Base-by-base conservation (phyloP, 1,140 invertebrate species). In the Teleopsis dalmanni region DNA sequence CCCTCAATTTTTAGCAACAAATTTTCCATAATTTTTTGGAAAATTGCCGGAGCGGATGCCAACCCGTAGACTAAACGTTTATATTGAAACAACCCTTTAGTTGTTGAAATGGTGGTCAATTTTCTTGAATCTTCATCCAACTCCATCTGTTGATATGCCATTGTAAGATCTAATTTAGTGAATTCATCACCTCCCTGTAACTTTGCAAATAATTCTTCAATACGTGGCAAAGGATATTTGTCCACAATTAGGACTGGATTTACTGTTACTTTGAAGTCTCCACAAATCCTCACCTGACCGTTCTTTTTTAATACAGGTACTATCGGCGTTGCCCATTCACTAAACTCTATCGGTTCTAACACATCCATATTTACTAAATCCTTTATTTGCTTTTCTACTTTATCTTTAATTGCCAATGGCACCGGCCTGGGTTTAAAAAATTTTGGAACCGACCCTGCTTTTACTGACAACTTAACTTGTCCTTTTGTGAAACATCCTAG, bases 91-190 rank as follows among this genome's bases (percentile, higher is more conserved):
- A 55, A 34, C 11, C 56, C 57, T 27, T 40, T 43, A 21, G 34
- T n/a, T 11, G 56, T 58, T 18, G 51, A 58, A 26, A 57, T 58
- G 8, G 48, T 52, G 19, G 57, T 57, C 23, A 59, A 55, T 31
- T 47, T 21, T 25, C 58, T 36, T 33, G 45, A 47, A 9, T 53
- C 41, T 19, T 46, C 56, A 38, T 57, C 47, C 3, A 68, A 42
- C 54, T 65, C 65, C 7, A 67, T 7, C 47, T 65, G 59, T 40
- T 62, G 54, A 40, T 54, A 62, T 18, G 54, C 59, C 26, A 48
- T 47, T 48, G 46, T 53, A 3, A 62, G 26, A 29, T 65, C 58
- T 8, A 62, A 35, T 23, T 47, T 41, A 18, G 59, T 57, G 51
- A 57, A 61, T 25, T 52, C 46, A 16, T 49, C 38, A 4, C 55